Evolutionary conservation across 2,888 invertebrate species (phyloP), one percentile per base, ranked within the genome.

Genomic region (Physocephala rufipes): DNA sequence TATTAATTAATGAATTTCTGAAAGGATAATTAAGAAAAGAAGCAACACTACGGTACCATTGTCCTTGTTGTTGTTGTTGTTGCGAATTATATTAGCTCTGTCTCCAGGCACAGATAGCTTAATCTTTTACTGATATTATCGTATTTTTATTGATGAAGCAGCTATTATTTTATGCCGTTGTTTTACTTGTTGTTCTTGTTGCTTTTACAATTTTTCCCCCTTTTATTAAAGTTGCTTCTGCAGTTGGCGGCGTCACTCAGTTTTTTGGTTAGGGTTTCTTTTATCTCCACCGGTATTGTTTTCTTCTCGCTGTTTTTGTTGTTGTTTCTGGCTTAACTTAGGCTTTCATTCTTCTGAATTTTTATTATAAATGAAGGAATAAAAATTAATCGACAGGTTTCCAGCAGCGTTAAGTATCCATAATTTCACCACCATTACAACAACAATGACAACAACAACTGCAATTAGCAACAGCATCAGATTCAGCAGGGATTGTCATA

Each of bases 311-410:
- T 19, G 78, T 82, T 83, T 81, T 82, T 82, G 83, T 82, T 83
- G 79, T 83, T 82, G 83, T 83, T 82, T 36, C 9, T 36, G 36
- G 4, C 9, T 7, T 36, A 36, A 9, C 36, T 36, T 36, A n/a
- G n/a, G 4, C 36, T 36, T 4, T 9, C 36, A 36, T 36, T 36
- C 36, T 36, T 36, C 9, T 36, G 36, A 36, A 36, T 7, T 36
- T 36, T 36, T 36, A 7, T 36, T 36, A 36, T 36, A 9, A 82
- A 82, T 82, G 82, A 82, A 79, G 82, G 82, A 83, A 83, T 81
- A 81, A 81, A 82, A 83, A 83, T 82, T 82, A 82, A 82, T 82
- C 83, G 82, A 77, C 77, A 80, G 77, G 78, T 80, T 78, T 77
- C 74, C 74, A 63, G 75, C 55, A 47, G 66, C 53, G 24, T 12